These are phyloP conservation scores for Petrosia ficiformis DNA, from an alignment of 37 sponge, comb jelly and placozoan genomes.

Conservation along the genomic window DNA sequence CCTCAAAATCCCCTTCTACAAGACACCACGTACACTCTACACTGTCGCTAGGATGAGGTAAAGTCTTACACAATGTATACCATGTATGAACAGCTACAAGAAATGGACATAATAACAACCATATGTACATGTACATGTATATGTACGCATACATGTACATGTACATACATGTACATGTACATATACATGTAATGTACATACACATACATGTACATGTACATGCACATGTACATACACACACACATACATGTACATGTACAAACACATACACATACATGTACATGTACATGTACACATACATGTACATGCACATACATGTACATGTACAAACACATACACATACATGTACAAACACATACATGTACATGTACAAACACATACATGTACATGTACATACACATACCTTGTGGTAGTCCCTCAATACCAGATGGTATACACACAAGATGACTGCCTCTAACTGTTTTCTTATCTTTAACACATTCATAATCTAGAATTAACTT, in stretches of 20 bases:
- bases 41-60: too few species aligned
- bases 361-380: not conserved
- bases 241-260: not conserved
- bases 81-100: not conserved
- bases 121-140: not conserved
- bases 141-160: not conserved
- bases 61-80: not conserved
- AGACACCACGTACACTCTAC: too few species aligned
- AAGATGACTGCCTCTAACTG: not conserved
- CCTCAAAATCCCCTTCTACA: too few species aligned
- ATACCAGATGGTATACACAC: not conserved
- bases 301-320: constrained; percentile 3
- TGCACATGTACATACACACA: not conserved
- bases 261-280: constrained; percentile 3
- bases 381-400: not conserved
- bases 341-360: constrained; percentile 8
- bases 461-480: not conserved
- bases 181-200: not conserved
- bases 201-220: constrained; percentile 5
- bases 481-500: not conserved
- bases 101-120: not conserved
- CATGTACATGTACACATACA: not conserved
- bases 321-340: constrained; percentile 2
- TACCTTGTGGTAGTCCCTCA: not conserved
- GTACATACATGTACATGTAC: not conserved